Base-by-base conservation (phyloP, 2,888 invertebrate genomes). In the Uropetala carovei region DNA sequence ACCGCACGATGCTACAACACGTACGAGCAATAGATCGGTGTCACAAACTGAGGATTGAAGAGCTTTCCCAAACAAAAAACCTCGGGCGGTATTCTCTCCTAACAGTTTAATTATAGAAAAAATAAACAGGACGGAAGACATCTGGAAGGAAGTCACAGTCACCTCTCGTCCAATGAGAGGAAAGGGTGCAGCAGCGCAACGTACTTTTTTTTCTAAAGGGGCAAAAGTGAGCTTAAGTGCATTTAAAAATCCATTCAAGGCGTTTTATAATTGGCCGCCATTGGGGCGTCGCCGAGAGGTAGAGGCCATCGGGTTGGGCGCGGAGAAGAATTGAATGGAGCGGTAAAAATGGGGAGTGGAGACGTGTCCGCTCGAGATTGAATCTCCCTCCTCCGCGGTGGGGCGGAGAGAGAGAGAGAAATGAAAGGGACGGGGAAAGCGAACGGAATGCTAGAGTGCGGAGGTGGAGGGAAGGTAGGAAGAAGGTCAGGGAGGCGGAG, bases 401-500 rank as follows among this genome's bases (percentile, higher is more conserved):
- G 43, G 43, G 43, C 64, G 64, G n/a, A n/a, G 22, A 68, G 68
- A 18, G 68, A n/a, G n/a, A n/a, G n/a, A n/a, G n/a, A n/a, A 68
- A 68, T 18, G 68, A n/a, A 68, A 9, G 68, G 13, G n/a, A 16
- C 64, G 64, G 64, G 16, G 11, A 75, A 22, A 27, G 75, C 22
- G 75, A 75, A 18, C 27, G 75, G n/a, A 68, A 22, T 22, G 10
- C 22, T 22, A 27, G 27, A 27, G 75, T 13, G 27, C 22, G 11
- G 75, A 75, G 75, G 75, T 0, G 27, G 13, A 10, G 43, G 5
- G 43, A 43, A 43, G 43, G 43, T 43, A 2, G 75, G 75, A 75
- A 75, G 75, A 75, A 75, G 75, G 75, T 75, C 75, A 75, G 75
- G 75, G 75, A 75, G 68, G 68, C 16, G 22, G 0, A 68, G 75